Evolutionary conservation across 2,888 invertebrate species (phyloP), one percentile per base, ranked within the genome.

Genomic region (Platycheirus albimanus): DNA sequence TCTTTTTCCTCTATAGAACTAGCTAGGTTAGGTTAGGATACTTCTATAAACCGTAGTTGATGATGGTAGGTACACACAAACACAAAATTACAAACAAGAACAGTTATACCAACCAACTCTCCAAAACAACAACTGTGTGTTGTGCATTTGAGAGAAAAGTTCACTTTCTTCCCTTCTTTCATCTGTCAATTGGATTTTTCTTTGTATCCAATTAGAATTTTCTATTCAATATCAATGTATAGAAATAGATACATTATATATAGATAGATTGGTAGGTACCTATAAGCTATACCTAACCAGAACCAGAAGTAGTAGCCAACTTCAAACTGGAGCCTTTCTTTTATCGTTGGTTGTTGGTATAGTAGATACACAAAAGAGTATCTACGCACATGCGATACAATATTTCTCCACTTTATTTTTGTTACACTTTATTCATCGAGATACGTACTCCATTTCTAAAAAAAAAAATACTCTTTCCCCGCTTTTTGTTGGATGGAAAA

Each of bases 201-300:
- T 83, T 78, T 83, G 83, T 83, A 56, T 72, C 83, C 83, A 78
- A 83, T 83, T 83, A 83, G 83, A 83, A 74, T 78, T 69, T 83
- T 83, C 64, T 69, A 61, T 77, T 74, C 56, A 61, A 56, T 17
- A 11, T 24, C 3, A 38, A 15, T 33, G 20, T 24, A 1, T n/a
- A n/a, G n/a, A n/a, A n/a, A n/a, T n/a, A n/a, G n/a, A n/a, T n/a
- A n/a, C n/a, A n/a, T n/a, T n/a, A n/a, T n/a, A n/a, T n/a, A n/a
- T n/a, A n/a, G n/a, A n/a, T n/a, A n/a, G n/a, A n/a, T 4, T 36
- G 15, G 28, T 36, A 52, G 52, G 17, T 17, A 33, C n/a, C n/a
- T n/a, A n/a, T n/a, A n/a, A n/a, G n/a, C 52, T n/a, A 36, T n/a
- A 54, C 52, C 28, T 30, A 28, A 11, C 30, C 15, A 52, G 17